These are phyloP conservation scores for Lepidochitona cinerea DNA, from an alignment of 2,888 invertebrate genomes.

Conservation along the genomic window DNA sequence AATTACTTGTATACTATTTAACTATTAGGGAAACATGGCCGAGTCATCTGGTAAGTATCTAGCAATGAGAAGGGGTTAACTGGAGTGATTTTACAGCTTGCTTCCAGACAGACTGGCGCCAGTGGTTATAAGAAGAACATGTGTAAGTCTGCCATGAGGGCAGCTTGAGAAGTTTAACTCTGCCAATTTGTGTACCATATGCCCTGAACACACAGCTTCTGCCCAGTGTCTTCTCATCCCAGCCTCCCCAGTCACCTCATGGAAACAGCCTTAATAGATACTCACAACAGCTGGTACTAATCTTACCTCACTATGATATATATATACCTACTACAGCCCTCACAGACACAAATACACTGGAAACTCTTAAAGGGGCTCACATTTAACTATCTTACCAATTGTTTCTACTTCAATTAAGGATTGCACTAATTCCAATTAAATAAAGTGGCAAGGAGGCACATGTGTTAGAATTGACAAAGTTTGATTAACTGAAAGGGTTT, in stretches of 20 bases:
- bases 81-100: conserved; percentile 34
- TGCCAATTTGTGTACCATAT: conserved; percentile 26
- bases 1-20: conserved; percentile 43
- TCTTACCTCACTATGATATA: too few species aligned
- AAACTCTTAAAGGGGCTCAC: too few species aligned
- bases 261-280: not conserved
- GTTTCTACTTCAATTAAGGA: too few species aligned
- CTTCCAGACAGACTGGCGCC: conserved; percentile 34
- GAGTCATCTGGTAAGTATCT: conserved; percentile 35
- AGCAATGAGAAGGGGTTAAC: conserved; percentile 31
- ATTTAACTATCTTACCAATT: too few species aligned
- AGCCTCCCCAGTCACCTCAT: not conserved
- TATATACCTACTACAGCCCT: too few species aligned
- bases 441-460: too few species aligned
- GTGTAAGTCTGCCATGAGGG: conserved; percentile 16
- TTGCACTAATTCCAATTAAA: too few species aligned
- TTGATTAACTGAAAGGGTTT: too few species aligned
- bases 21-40: conserved; percentile 34
- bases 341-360: too few species aligned
- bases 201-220: conserved; percentile 14
- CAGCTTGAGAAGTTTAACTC: conserved; percentile 24
- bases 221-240: not conserved
- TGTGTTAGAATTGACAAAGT: too few species aligned
- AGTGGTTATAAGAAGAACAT: conserved; percentile 26
- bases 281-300: not conserved